These are phyloP conservation scores for Eupsilia transversa DNA, from an alignment of 2,888 invertebrate species.

Conservation along the genomic window DNA sequence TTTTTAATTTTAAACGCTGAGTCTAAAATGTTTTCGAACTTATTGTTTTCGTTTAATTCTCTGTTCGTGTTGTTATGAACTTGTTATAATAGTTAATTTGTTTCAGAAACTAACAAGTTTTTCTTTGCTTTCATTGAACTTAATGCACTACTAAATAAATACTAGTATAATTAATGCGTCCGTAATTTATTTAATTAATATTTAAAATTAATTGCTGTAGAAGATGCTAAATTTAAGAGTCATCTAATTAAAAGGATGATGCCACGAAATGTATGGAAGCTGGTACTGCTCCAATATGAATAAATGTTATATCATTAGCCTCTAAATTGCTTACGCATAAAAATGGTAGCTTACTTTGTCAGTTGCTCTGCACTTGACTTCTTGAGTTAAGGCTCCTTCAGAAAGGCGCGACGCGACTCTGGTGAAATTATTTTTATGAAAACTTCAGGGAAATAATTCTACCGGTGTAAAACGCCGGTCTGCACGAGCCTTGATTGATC, in stretches of 20 bases:
- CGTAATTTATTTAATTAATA: not conserved
- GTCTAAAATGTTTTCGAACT: not conserved
- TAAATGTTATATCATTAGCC: too few relatives aligned
- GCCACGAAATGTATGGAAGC: too few relatives aligned
- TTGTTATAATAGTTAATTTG: not conserved
- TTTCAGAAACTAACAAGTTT: not conserved
- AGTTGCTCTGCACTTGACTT: too few relatives aligned
- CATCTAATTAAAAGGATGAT: conserved; percentile 12
- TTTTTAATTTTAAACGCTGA: conserved; percentile 5
- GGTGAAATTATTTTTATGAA: too few relatives aligned
- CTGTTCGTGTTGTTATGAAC: not conserved
- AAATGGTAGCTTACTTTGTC: too few relatives aligned
- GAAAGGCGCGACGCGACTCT: too few relatives aligned
- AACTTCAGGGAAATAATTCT: too few relatives aligned
- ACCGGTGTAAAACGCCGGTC: too few relatives aligned
- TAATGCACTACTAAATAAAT: not conserved
- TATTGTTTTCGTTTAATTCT: not conserved
- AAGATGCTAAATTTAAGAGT: not conserved
- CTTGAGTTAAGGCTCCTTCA: too few relatives aligned
- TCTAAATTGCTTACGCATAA: too few relatives aligned
- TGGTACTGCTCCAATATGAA: too few relatives aligned
- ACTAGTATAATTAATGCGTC: not conserved
- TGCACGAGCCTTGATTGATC: too few relatives aligned
- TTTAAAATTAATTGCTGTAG: conserved; percentile 9
- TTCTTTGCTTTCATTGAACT: conserved; percentile 1